Evolutionary conservation across 1,140 invertebrate species (phyloP), one percentile per base, ranked within the genome.

Genomic region (Gerris buenoi): DNA sequence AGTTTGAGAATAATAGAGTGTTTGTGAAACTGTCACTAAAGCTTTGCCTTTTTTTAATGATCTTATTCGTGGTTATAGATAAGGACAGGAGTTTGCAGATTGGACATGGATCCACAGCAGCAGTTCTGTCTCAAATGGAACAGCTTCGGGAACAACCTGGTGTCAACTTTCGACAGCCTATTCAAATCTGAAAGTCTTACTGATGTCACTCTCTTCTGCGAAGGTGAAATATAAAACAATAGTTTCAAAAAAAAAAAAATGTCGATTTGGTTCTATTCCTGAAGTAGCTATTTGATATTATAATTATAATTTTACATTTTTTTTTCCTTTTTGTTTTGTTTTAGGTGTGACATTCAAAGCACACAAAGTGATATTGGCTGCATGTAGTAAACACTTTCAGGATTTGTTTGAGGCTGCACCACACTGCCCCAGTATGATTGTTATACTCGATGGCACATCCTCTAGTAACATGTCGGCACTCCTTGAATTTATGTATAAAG

Each of bases 381-480:
- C 93, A 76, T 94, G 91, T 80, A 94, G 91, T 79, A 91, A 93
- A 77, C 92, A 94, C 77, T 91, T 95, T 78, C 90, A 93, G 75
- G 89, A 93, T 79, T 77, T 95, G 67, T 94, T 95, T 80, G 89
- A 93, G 80, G 85, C 86, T 68, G 91, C 90, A 73, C 91, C 91
- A 67, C 81, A 85, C 25, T 86, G 87, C 77, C 87, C 88, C 74
- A 85, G 85, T 72, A 83, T 89, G 72, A 86, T 92, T 73, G 89
- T 93, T 72, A 92, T 93, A 74, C 81, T 93, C 74, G 90, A 93
- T 79, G 90, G 90, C 66, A 93, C 90, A 67, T 86, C 86, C 68
- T 88, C 90, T 56, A 84, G 88, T 73, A 92, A 94, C 77, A 91
- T 93, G 88, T 86, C 89, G 67, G 90, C 90, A 5, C 82, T 94